Evolutionary conservation across 2,888 invertebrate genomes (phyloP), one percentile per base, ranked within the genome.

Genomic region (Crioceris asparagi): DNA sequence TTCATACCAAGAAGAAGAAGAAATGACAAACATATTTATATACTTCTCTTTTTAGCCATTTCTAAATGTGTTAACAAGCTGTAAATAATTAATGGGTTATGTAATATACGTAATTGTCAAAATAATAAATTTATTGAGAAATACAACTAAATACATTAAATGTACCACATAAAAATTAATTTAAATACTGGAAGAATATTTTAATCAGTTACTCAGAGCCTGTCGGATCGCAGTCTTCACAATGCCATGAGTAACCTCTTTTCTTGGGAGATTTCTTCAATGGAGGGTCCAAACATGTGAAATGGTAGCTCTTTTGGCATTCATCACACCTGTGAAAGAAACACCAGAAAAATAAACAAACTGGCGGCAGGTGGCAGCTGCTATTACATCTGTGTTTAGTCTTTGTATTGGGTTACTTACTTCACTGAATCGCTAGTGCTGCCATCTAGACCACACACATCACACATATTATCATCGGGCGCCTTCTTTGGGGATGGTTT

Each of bases 171-270:
- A n/a, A n/a, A n/a, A n/a, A n/a, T n/a, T n/a, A n/a, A n/a, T n/a
- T n/a, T n/a, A n/a, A n/a, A n/a, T n/a, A n/a, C n/a, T n/a, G n/a
- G n/a, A n/a, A n/a, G n/a, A n/a, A n/a, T n/a, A n/a, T n/a, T n/a
- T n/a, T n/a, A n/a, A n/a, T n/a, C n/a, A n/a, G n/a, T n/a, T n/a
- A n/a, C n/a, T n/a, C n/a, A n/a, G n/a, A n/a, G n/a, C n/a, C 88
- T 54, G 87, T 87, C 41, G 87, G 86, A 70, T 92, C 92, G 71
- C 93, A 93, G 62, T 90, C 88, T 34, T 88, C 90, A 66, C 93
- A 93, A 64, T 88, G 90, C 93, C 93, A 93, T 10, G 87, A 87
- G 61, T 92, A 93, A 19, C 93, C 92, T 36, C 91, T 77, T 54
- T 83, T 81, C 70, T 93, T 93, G 1, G 93, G 93, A 41, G 90